Evolutionary conservation across 2,888 invertebrate species (phyloP).

Genomic region (Mythimna pallens): DNA sequence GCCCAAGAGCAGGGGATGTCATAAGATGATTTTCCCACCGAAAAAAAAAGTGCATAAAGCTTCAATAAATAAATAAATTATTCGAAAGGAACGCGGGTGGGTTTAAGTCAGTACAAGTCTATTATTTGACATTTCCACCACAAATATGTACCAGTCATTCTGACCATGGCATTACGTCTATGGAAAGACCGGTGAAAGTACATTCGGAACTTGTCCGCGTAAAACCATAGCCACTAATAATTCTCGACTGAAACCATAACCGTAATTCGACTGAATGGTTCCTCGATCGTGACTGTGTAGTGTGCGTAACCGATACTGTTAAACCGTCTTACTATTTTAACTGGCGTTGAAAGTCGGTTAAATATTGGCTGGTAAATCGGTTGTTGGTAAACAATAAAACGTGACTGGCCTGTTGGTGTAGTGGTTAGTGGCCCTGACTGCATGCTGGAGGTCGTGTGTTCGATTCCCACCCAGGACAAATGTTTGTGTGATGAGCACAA

Average conservation of each 20-base stretch:
- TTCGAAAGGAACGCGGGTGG: too few species aligned
- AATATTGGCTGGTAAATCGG: conserved; percentile 10
- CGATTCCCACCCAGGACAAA: too few species aligned
- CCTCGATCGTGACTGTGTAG: conserved; percentile 50
- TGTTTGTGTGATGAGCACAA: too few species aligned
- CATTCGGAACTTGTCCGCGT: conserved; percentile 34
- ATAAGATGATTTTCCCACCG: too few species aligned
- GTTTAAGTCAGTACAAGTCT: too few species aligned
- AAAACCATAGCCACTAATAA: conserved; percentile 33
- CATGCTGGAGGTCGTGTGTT: too few species aligned
- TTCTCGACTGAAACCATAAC: conserved; percentile 52
- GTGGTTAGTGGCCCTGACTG: too few species aligned
- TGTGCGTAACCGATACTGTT: conserved; percentile 53
- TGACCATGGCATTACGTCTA: background rate
- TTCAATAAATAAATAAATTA: too few species aligned
- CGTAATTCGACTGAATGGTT: conserved; percentile 48
- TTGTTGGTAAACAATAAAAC: background rate
- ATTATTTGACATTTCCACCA: too few species aligned
- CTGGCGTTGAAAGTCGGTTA: conserved; percentile 47
- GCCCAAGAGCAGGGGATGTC: too few species aligned
- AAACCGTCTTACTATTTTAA: conserved; percentile 47
- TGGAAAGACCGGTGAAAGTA: conserved; percentile 47
- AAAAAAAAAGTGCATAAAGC: too few species aligned
- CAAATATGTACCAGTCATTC: background rate
- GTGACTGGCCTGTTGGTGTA: too few species aligned